Conservation (phyloP, 2,113 vertebrate species). For the Sander vitreus region DNA sequence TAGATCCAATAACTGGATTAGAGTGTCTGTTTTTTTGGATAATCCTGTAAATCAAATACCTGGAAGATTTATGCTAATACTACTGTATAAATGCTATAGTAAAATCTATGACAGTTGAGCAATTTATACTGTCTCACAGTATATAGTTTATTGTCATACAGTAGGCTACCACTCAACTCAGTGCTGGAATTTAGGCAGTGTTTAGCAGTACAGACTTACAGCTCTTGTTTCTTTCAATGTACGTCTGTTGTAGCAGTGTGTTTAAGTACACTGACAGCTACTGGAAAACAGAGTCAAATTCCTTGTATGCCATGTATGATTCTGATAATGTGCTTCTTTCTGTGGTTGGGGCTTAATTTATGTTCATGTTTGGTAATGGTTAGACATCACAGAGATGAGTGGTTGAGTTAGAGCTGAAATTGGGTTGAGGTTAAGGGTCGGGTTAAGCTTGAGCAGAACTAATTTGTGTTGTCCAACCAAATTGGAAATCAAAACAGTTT, state of each 20-base stretch:
- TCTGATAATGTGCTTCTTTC: no score
- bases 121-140: not conserved
- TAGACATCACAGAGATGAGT: not conserved
- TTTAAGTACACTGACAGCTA: not conserved
- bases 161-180: not conserved
- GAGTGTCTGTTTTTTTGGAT: not conserved
- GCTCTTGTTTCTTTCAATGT: not conserved
- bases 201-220: not conserved
- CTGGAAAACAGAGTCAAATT: not conserved
- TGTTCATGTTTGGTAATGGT: not conserved
- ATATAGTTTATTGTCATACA: not conserved
- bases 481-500: not conserved
- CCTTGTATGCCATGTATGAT: not conserved
- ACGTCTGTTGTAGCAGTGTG: not conserved
- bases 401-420: not conserved
- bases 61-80: not conserved
- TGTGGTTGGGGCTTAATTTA: not conserved
- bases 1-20: not conserved
- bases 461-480: not conserved
- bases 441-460: not conserved
- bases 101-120: not conserved
- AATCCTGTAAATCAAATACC: not conserved
- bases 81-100: not conserved
- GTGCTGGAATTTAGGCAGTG: not conserved
- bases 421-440: not conserved